phyloP scores from a whole-genome alignment of 2,888 invertebrate genomes.

The Catonia carolina region DNA sequence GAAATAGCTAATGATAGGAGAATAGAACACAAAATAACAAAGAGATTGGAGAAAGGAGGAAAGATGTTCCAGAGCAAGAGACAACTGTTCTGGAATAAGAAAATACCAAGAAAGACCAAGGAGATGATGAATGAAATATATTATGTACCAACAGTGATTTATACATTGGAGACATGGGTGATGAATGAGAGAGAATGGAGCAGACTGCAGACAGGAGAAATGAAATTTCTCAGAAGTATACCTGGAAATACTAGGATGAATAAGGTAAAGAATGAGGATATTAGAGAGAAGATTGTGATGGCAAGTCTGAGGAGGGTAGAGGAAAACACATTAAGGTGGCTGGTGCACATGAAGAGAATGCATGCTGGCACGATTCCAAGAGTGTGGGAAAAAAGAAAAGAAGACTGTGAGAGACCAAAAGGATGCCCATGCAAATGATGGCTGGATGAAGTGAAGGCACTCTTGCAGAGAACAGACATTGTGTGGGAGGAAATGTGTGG shows the following conservation, averaged over 20 bases:
- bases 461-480: too few relatives aligned
- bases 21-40: neutral
- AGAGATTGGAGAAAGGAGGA: neutral
- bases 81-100: constrained; percentile 1
- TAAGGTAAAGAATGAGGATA: neutral
- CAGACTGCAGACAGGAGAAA: constrained; percentile 1
- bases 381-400: neutral
- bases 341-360: neutral
- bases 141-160: neutral
- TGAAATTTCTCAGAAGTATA: neutral
- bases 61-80: neutral
- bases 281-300: neutral
- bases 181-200: constrained; percentile 3
- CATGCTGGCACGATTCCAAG: neutral
- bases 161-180: neutral
- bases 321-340: neutral
- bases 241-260: neutral
- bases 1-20: constrained; percentile 1
- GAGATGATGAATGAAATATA: neutral
- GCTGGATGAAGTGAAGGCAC: neutral
- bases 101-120: neutral
- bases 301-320: neutral
- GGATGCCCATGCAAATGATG: neutral
- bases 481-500: too few relatives aligned
- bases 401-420: neutral